Base-by-base conservation (phyloP, 2,888 invertebrate species). In the Drosophila infuscata region DNA sequence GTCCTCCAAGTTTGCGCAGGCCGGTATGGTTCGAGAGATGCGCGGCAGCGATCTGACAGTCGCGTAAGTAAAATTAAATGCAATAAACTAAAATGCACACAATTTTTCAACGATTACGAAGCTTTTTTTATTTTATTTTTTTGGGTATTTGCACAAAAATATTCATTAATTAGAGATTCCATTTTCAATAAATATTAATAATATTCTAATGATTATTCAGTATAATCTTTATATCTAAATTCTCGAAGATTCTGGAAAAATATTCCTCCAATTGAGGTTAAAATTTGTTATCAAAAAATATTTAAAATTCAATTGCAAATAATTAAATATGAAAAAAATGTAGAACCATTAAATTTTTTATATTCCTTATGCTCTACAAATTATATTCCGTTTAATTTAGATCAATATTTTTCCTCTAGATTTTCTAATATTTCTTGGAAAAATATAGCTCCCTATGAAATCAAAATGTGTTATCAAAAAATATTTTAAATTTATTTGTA, bases 1-100 rank as follows among this genome's bases (percentile, higher is more conserved):
- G 90, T 93, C 93, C 49, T 89, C 96, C 15, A 94, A 95, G 81
- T 99, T 98, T 92, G 96, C 96, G 66, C 95, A 96, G 85, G 95
- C 95, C 17, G 95, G 96, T 74, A 95, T 97, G 88, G 97, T 98
- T 36, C 95, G 96, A 76, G 97, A 98, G 91, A 97, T 98, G 97
- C 96, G 95, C 85, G 98, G 98, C 29, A 93, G 95, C 1, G 97
- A 97, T 88, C 93, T 97, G 76, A 96, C 95, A 54, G 94, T 97
- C n/a, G 94, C 95, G 78, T 96, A 95, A 92, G 93, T 91, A 84
- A 5, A 54, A 60, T 91, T 25, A 32, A 20, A 36, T 38, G 8
- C 38, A 38, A 8, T 38, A 17, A 17, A 38, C 17, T 38, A 38
- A 17, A 17, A 17, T 17, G 12, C 35, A 35, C 12, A 35, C 1